Evolutionary conservation across 2,113 vertebrate genomes (phyloP).

Genomic region (Eurystomus gularis): DNA sequence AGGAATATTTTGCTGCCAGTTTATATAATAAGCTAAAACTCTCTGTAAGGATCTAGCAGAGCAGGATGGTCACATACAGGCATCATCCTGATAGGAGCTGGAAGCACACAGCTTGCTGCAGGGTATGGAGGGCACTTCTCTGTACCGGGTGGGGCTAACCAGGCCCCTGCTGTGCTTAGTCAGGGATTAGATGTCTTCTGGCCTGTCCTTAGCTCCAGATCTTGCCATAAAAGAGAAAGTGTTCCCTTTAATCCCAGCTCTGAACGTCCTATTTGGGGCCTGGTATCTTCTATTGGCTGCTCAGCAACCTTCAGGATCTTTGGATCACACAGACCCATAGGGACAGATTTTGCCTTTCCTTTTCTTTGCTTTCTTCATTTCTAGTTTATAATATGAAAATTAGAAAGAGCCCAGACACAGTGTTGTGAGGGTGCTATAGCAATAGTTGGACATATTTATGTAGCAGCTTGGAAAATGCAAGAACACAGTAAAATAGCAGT

Average conservation of each 20-base stretch:
- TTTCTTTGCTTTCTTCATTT: not conserved
- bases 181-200: not conserved
- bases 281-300: not conserved
- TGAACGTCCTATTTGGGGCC: not conserved
- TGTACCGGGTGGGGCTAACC: not conserved
- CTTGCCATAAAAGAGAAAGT: constrained; percentile 11
- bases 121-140: not conserved
- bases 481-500: not conserved
- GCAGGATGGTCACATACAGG: not conserved
- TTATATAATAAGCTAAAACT: not conserved
- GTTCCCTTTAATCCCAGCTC: not conserved
- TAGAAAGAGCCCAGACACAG: not conserved
- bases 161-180: not conserved
- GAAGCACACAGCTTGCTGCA: not conserved
- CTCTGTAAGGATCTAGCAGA: not conserved
- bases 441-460: not conserved
- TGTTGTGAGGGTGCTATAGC: not conserved
- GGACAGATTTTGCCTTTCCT: not conserved
- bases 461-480: not conserved
- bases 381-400: not conserved
- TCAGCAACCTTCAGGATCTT: not conserved
- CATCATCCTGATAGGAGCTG: not conserved
- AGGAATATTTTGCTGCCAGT: not conserved
- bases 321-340: not conserved
- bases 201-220: not conserved